Conservation (phyloP, 1,140 invertebrate species). For the Euborellia annulipes region DNA sequence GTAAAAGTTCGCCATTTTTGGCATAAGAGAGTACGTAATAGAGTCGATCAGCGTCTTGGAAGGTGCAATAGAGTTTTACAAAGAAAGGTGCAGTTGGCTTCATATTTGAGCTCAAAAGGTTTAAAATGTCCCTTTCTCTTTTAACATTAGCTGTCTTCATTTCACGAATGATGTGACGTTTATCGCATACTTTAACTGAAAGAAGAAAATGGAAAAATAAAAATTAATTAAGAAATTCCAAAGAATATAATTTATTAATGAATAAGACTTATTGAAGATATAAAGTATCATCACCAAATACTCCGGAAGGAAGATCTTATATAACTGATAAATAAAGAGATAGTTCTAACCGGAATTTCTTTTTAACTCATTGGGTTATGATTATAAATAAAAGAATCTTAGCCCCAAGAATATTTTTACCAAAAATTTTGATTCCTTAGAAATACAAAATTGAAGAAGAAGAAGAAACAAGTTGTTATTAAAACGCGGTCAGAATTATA, state of each 20-base stretch:
- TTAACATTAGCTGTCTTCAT: constrained; percentile 86
- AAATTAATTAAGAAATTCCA: constrained; percentile 1
- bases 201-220: constrained; percentile 23
- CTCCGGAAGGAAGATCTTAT: not conserved
- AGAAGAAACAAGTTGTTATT: too few species aligned
- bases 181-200: constrained; percentile 92
- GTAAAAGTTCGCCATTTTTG: constrained; percentile 82
- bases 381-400: too few species aligned
- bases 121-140: constrained; percentile 80
- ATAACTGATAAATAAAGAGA: not conserved
- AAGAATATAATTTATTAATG: not conserved
- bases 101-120: constrained; percentile 45
- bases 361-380: not conserved
- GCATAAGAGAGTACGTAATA: constrained; percentile 94
- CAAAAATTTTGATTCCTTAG: too few species aligned
- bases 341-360: not conserved
- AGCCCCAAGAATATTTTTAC: too few species aligned
- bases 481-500: too few species aligned
- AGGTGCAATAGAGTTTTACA: constrained; percentile 87
- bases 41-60: constrained; percentile 77
- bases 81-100: constrained; percentile 55
- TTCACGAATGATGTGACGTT: constrained; percentile 79
- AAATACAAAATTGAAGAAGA: too few species aligned
- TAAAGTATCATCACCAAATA: not conserved
- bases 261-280: not conserved